A percentile compares a stretch with the other conserved stretches of the same genome.
These are phyloP conservation scores for Rhynchomys soricoides DNA, from an alignment of 2,113 vertebrate species.

Conservation along the genomic window DNA sequence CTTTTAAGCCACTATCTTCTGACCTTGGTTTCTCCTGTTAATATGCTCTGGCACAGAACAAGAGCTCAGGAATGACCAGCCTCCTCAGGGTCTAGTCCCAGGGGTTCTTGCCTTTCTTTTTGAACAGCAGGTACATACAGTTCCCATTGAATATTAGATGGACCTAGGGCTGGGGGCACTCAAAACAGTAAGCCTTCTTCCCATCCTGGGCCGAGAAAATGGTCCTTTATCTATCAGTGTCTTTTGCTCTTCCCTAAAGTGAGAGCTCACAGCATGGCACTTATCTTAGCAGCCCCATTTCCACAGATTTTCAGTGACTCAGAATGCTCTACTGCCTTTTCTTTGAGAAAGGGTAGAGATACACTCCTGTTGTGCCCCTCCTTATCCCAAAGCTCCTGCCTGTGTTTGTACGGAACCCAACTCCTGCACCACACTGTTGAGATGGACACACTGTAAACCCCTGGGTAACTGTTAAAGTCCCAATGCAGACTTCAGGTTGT, in stretches of 20 bases:
- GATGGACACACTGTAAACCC: slow-evolving; percentile 73
- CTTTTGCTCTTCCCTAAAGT: background rate
- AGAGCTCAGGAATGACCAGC: slow-evolving; percentile 49
- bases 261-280: background rate
- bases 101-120: slow-evolving; percentile 34
- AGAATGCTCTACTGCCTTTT: slow-evolving; percentile 73
- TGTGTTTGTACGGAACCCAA: slow-evolving; percentile 78
- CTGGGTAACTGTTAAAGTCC: slow-evolving; percentile 75
- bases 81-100: slow-evolving; percentile 43
- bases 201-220: slow-evolving; percentile 16
- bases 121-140: slow-evolving; percentile 47
- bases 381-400: slow-evolving; percentile 60
- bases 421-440: slow-evolving; percentile 65
- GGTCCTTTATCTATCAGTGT: slow-evolving; percentile 65
- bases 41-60: slow-evolving; percentile 33
- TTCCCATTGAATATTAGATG: slow-evolving; percentile 35
- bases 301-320: slow-evolving; percentile 76
- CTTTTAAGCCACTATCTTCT: slow-evolving; percentile 61
- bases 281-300: slow-evolving; percentile 62
- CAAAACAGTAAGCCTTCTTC: slow-evolving; percentile 28
- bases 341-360: slow-evolving; percentile 79
- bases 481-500: slow-evolving; percentile 84
- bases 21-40: background rate
- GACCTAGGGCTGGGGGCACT: slow-evolving; percentile 42
- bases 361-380: slow-evolving; percentile 83